Base-by-base conservation (phyloP, 2,888 invertebrate species). In the Cremastinae sp. region DNA sequence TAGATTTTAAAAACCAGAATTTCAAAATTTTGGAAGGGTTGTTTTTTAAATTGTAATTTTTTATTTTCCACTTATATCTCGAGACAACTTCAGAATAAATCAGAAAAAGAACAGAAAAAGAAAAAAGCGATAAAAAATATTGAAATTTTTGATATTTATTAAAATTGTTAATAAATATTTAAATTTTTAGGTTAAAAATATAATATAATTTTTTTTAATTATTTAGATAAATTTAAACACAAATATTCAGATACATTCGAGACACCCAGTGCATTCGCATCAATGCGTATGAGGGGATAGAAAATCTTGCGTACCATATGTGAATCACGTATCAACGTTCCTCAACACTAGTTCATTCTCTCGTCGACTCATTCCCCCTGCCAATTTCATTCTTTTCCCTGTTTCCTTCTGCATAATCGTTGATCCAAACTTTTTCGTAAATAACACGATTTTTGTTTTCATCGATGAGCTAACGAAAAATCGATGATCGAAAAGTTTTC, bases 301-400 rank as follows among this genome's bases (percentile, higher is more conserved):
- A 62, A 43, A 49, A 72, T 68, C 62, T 12, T 61, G 37, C 59
- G 75, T 74, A 66, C 59, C 81, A 79, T 64, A 64, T 80, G 79
- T 78, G 78, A 80, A 77, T 82, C 80, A 75, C 75, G 53, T 62
- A 39, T 28, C 35, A 18, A 35, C 49, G 20, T 9, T 28, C 8
- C 62, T 76, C 53, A 20, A 10, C 45, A 53, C 51, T 20, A 14
- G 35, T 12, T 53, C 65, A 51, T 16, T 53, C 55, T 37, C 49
- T 51, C 41, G 45, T 37, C 51, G 45, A 53, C 37, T 28, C 3
- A 10, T 7, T 53, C 39, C 35, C 70, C 39, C 41, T 5, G 14
- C 39, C 41, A 2, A 10, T 12, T 12, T 0, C 4, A n/a, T 18
- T 43, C 35, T 49, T 4, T 14, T 47, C 28, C 14, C 20, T 10